These are phyloP conservation scores for Xiphorhynchus erythropygius DNA, from an alignment of 2,797 vertebrate species.

Conservation along the genomic window DNA sequence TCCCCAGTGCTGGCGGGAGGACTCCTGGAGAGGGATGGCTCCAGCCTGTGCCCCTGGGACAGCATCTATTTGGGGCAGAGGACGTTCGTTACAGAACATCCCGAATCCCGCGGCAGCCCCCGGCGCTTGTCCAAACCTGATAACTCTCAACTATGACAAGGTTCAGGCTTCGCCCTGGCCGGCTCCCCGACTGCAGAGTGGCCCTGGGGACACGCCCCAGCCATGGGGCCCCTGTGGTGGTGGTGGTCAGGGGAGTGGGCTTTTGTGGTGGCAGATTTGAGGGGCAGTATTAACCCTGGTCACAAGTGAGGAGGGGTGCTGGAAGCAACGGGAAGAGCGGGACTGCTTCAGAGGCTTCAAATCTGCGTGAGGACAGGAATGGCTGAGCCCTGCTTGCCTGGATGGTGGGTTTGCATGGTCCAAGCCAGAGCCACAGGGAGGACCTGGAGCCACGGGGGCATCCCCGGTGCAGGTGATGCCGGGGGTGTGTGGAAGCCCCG, in stretches of 20 bases:
- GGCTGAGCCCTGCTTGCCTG: not conserved
- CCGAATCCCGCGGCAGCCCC: not conserved
- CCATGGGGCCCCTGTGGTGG: not conserved
- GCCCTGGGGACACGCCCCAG: accelerated
- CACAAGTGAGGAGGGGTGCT: not conserved
- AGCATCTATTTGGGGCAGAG: conserved; percentile 36
- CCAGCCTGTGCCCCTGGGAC: not conserved
- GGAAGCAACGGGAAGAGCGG: not conserved
- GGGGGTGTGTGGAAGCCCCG: accelerated
- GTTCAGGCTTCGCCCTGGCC: conserved; percentile 13
- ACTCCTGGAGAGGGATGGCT: not conserved
- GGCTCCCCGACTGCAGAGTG: not conserved
- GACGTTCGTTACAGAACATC: conserved; percentile 51
- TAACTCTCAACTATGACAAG: conserved; percentile 55
- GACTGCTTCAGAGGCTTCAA: not conserved
- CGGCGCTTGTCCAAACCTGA: conserved; percentile 59
- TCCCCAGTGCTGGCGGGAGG: accelerated
- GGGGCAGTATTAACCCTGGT: not conserved
- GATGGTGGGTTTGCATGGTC: not conserved
- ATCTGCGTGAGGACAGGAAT: accelerated
- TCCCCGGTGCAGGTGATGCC: accelerated
- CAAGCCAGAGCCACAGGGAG: not conserved
- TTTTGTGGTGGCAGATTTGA: not conserved
- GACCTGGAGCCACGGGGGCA: not conserved
- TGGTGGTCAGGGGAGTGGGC: not conserved